Base-by-base conservation (phyloP, 2,797 vertebrate genomes). In the Austrolebias charrua region DNA sequence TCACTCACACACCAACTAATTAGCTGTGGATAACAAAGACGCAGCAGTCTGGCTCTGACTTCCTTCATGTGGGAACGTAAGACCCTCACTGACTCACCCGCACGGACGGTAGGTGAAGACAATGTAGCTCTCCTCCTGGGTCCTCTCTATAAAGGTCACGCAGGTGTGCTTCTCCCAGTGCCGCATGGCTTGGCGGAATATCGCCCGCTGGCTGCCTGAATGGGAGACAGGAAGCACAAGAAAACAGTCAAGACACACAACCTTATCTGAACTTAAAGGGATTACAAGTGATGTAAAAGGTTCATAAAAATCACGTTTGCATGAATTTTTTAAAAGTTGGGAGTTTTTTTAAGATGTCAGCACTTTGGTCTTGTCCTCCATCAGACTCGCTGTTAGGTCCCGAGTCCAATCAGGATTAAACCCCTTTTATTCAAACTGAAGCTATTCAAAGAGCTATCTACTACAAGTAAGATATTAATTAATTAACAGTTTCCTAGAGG, bases 131-230 rank as follows among this genome's bases (percentile, higher is more conserved):
- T 98, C 97, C 83, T 98, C 96, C 12, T 95, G 93, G 0, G 90
- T 96, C 72, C 96, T 92, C 83, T 98, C 97, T 56, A 98, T 89
- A 89, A 98, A 98, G 71, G 97, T 98, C 88, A 98, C 96, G 2
- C 97, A 98, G 8, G 96, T 97, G 81, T 97, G 90, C 74, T 96
- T 98, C 88, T 98, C 97, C 97, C 96, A 98, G 91, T 98, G 97
- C 16, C 97, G 94, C 97, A 98, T 98, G 50, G 97, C 97, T 88
- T 98, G 97, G 80, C 96, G 93, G 91, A 98, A 98, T 85, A 98
- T 95, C 9, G 96, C 97, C 86, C 95, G 90, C 92, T 98, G 97
- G 89, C 92, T 95, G 81, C 97, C 97, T 98, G 91, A 84, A 86
- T 66, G 54, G 56, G 63, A 78, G 3, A 71, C 55, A 74, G 67